Percentiles rank a stretch among this genome's conserved stretches.
Conservation (phyloP, 1,140 invertebrate genomes). For the Euborellia annulipes region DNA sequence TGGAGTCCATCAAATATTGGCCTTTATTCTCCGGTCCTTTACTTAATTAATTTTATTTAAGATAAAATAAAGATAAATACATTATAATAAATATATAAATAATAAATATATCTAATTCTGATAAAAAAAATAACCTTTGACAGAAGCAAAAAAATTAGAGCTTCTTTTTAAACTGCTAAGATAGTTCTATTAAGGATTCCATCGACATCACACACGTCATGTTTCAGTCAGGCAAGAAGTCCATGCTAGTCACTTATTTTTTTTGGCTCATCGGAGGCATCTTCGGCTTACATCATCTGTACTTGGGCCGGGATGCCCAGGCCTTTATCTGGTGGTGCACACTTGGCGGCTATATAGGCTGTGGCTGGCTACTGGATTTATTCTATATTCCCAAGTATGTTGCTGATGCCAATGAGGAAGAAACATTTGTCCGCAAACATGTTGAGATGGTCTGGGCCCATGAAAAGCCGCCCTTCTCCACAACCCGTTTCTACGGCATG, state of each 20-base stretch:
- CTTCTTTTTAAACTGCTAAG: no score
- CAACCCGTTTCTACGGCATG: constrained; percentile 56
- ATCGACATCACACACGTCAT: no score
- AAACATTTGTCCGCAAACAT: constrained; percentile 18
- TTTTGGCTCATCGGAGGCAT: constrained; percentile 78
- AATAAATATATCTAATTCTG: no score
- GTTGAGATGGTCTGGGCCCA: background rate
- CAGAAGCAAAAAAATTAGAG: no score
- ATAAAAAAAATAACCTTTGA: no score
- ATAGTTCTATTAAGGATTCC: no score
- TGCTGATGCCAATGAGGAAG: constrained; percentile 67
- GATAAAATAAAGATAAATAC: no score
- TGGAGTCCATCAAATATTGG: no score
- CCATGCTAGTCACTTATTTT: constrained; percentile 53
- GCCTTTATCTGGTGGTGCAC: constrained; percentile 78
- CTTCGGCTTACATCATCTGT: constrained; percentile 81
- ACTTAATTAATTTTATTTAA: no score
- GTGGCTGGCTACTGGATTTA: constrained; percentile 75
- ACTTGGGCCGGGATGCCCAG: constrained; percentile 74
- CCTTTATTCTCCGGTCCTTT: no score
- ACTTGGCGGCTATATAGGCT: constrained; percentile 66
- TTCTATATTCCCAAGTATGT: constrained; percentile 78
- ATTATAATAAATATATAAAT: no score
- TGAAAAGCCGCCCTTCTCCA: constrained; percentile 55
- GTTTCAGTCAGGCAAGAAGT: no score